phyloP scores from a whole-genome alignment of 2,113 vertebrate genomes.

The Turdus rufiventris region DNA sequence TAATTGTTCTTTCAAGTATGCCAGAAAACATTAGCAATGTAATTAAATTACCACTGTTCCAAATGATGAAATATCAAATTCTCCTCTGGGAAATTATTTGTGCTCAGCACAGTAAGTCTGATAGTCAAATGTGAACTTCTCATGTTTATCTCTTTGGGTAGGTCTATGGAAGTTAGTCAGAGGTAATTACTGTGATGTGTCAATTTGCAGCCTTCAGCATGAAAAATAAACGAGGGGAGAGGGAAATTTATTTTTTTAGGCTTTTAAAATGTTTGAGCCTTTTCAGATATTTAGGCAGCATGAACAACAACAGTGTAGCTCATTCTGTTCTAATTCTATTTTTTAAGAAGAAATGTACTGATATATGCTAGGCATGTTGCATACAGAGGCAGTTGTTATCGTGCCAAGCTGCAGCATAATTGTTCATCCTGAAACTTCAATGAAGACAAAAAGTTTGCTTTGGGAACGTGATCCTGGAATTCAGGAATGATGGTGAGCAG shows the following conservation, averaged over 20 bases:
- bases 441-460: conserved; percentile 20
- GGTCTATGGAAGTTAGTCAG: conserved; percentile 56
- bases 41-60: conserved; percentile 73
- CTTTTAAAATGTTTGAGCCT: conserved; percentile 37
- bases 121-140: conserved; percentile 58
- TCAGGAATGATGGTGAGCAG: not conserved
- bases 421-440: conserved; percentile 23
- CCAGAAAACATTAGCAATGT: conserved; percentile 71
- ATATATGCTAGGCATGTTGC: not conserved
- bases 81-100: conserved; percentile 72
- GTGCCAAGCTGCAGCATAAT: conserved; percentile 12
- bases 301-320: not conserved
- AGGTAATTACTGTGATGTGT: conserved; percentile 67
- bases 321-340: not conserved
- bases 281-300: conserved; percentile 24
- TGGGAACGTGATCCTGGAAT: not conserved
- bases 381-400: not conserved
- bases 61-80: conserved; percentile 64
- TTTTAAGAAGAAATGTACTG: conserved; percentile 1
- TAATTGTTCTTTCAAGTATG: conserved; percentile 70
- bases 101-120: conserved; percentile 42
- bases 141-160: conserved; percentile 60
- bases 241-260: conserved; percentile 20
- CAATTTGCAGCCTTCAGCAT: conserved; percentile 55
- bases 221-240: conserved; percentile 40